phyloP scores from a whole-genome alignment of 1,140 invertebrate species.

The Drosophila kikkawai region DNA sequence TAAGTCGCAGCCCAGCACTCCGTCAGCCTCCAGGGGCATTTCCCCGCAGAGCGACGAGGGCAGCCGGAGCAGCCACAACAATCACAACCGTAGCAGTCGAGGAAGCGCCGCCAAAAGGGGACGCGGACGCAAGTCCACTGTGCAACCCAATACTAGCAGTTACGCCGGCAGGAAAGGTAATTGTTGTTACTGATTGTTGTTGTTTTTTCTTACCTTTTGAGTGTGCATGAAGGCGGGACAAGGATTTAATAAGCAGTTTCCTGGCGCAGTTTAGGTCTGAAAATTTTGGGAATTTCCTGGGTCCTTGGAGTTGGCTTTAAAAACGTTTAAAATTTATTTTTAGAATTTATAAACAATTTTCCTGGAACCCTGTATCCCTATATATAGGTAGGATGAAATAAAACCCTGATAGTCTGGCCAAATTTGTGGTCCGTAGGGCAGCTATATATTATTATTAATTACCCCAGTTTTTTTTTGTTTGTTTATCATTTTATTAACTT shows the following conservation, averaged over 20 bases:
- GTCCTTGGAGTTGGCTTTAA: too few relatives aligned
- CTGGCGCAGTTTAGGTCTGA: neutral
- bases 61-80: conserved; percentile 87
- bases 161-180: conserved; percentile 87
- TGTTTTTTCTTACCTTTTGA: conserved; percentile 41
- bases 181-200: conserved; percentile 9
- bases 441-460: neutral
- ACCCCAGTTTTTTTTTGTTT: neutral
- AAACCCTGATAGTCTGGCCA: neutral
- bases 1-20: conserved; percentile 89
- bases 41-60: conserved; percentile 89
- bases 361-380: neutral
- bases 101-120: conserved; percentile 85
- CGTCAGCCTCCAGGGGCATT: conserved; percentile 90
- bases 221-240: neutral
- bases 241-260: neutral
- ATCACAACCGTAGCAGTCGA: conserved; percentile 72
- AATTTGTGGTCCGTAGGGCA: neutral
- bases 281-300: too few relatives aligned
- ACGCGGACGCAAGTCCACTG: conserved; percentile 85
- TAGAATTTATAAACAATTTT: neutral
- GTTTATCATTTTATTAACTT: neutral
- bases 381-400: too few relatives aligned
- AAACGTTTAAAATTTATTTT: too few relatives aligned
- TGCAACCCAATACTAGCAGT: conserved; percentile 72